Base-by-base conservation (phyloP, 2,797 vertebrate species). In the Pagetopsis macropterus region DNA sequence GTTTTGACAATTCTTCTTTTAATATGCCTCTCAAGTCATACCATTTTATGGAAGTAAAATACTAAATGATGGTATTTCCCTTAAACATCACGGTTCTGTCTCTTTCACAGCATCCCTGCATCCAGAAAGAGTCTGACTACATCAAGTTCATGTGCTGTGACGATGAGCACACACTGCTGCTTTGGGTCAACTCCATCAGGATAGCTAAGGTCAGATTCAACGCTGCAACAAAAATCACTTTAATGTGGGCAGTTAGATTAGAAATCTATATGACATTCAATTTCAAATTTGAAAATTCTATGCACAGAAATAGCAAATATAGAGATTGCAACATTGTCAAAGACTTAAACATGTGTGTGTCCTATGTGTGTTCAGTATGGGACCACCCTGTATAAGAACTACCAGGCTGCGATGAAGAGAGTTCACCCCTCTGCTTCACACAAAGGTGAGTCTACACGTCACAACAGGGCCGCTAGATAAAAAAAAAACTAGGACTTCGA, bases 101-200 rank as follows among this genome's bases (percentile, higher is more conserved):
- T 55, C 1, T 80, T 54, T 50, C 93, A 89, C 83, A 98, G 97
- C 96, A 97, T 54, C 96, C 96, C 16, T 92, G 95, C 79, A 96
- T 98, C 92, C 96, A 97, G 83, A 97, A 95, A 80, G 96, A 97
- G 65, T 97, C 96, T 0, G 93, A 95, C 0, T 96, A 97, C 77
- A 94, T 96, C 87, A 96, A 94, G 81, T 95, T 95, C 54, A 88
- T 98, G 63, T 98, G 97, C 92, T 97, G 97, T 16, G 96, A 97
- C 1, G 89, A 97, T 0, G 78, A 91, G 68, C 83, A 93, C 79
- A 87, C 84, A 0, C 90, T 96, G 56, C 82, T 90, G 70, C 96
- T 95, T 61, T 98, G 97, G 96, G 91, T 96, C 69, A 96, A 92
- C 56, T 95, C 96, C 66, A 96, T 97, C 88, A 93, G 96, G 87